Evolutionary conservation across 2,888 invertebrate genomes (phyloP).

Genomic region (Teinopalpus imperialis): DNA sequence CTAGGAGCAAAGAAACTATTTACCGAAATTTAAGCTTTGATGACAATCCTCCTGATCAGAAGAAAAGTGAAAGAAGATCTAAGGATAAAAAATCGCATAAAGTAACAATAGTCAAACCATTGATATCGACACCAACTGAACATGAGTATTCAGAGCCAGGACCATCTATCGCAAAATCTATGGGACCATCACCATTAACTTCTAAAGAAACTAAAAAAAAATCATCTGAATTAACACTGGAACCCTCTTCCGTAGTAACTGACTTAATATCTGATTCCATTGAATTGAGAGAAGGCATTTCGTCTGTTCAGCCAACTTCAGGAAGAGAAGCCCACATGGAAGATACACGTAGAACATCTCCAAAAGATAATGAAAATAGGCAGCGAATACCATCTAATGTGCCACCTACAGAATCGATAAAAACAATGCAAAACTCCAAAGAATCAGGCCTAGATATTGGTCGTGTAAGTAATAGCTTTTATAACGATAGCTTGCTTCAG

Average conservation of each 20-base stretch:
- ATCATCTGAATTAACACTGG: conserved; percentile 1
- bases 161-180: not conserved
- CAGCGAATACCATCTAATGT: too few relatives aligned
- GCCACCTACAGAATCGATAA: not conserved
- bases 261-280: not conserved
- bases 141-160: not conserved
- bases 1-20: conserved; percentile 46
- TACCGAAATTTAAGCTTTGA: conserved; percentile 35
- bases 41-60: conserved; percentile 21
- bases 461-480: conserved; percentile 6
- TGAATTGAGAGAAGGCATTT: not conserved
- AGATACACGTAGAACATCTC: not conserved
- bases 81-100: conserved; percentile 22
- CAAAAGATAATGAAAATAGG: not conserved
- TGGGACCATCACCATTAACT: not conserved
- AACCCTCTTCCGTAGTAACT: not conserved
- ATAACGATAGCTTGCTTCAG: conserved; percentile 33
- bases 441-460: not conserved
- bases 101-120: conserved; percentile 24
- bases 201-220: not conserved
- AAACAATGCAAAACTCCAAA: conserved; percentile 9
- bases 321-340: too few relatives aligned
- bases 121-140: conserved; percentile 1
- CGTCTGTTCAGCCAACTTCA: not conserved
- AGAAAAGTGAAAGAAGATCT: conserved; percentile 13